Evolutionary conservation across 2,113 vertebrate genomes (phyloP), one percentile per base, ranked within the genome.

Genomic region (Psammodynastes pulverulentus): DNA sequence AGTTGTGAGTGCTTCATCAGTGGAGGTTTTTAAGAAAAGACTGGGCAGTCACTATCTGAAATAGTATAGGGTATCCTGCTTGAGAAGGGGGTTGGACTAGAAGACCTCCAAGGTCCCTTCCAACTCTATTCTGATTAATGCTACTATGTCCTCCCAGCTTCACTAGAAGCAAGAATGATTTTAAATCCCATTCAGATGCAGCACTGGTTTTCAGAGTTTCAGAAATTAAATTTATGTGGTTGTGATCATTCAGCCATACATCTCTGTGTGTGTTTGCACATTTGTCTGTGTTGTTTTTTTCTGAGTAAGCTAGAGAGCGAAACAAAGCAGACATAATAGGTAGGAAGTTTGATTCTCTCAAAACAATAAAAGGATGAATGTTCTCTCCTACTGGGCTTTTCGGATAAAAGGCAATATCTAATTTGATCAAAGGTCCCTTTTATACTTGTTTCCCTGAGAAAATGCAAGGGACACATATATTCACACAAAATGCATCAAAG

Each of bases 341-440:
- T 91, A 90, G 88, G n/a, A 88, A 52, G 92, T 89, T 88, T 46
- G 29, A 45, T 87, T 93, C 58, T 19, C 0, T 92, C 92, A 79
- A 88, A 93, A 93, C 72, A 93, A 24, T 53, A 67, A 87, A 92
- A 53, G 34, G 23, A 5, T 48, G 34, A 67, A 39, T 88, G 86
- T 53, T 85, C 94, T 93, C 54, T 87, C 49, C 62, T 94, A 72
- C 5, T 90, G 15, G 26, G 21, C 89, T 94, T 91, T 21, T 17
- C 8, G 90, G 92, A 88, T 79, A 94, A 92, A 96, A 94, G 26
- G 49, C 58, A 87, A 52, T 90, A 52, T 52, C 87, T 49, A 72
- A 91, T 93, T 93, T 91, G 92, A 90, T 46, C 62, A 93, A 92
- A 62, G 84, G 51, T 5, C 17, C 88, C 52, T 92, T 49, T 48